Conservation (phyloP, 2,797 vertebrate species). For the Coracias cyanogaster region DNA sequence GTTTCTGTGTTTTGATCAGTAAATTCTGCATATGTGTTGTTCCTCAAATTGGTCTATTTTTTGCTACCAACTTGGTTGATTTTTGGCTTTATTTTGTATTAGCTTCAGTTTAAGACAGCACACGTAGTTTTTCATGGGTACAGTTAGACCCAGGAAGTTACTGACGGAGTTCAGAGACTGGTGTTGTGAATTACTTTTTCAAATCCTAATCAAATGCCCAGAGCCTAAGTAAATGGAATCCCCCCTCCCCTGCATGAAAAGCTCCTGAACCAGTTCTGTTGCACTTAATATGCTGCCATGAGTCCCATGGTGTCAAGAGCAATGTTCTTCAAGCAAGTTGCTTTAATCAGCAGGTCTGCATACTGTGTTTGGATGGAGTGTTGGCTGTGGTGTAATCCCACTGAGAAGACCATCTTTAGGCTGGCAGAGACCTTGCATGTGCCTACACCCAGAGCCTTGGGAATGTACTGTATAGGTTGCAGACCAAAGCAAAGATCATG, state of each 20-base stretch:
- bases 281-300: rapidly evolving
- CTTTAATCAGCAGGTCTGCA: neutral
- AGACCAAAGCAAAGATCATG: rapidly evolving
- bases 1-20: neutral
- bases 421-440: neutral
- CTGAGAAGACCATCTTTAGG: neutral
- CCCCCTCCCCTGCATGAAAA: neutral
- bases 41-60: neutral
- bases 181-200: neutral
- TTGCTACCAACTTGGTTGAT: rapidly evolving
- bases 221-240: neutral
- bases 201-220: neutral
- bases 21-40: neutral
- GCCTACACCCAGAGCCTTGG: rapidly evolving
- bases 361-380: rapidly evolving
- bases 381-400: neutral
- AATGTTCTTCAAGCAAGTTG: rapidly evolving
- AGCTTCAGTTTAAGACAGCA: neutral
- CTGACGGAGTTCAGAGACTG: neutral
- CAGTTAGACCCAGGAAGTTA: neutral
- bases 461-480: rapidly evolving
- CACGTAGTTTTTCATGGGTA: rapidly evolving
- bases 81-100: neutral
- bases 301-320: neutral
- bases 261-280: rapidly evolving